Conservation (phyloP, 2,888 invertebrate species). For the Drosophila fungiperda region DNA sequence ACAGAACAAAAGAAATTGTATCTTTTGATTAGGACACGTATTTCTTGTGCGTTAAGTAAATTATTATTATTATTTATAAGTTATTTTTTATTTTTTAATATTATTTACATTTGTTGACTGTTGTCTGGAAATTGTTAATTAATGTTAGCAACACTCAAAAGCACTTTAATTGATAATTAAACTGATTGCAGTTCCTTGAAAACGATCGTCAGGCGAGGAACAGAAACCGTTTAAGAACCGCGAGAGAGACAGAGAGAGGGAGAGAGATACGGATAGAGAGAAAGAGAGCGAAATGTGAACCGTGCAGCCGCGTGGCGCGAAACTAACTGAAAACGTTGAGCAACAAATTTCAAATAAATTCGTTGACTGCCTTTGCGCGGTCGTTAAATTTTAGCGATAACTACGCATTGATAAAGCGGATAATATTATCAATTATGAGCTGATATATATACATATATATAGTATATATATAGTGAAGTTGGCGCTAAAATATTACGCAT, state of each 20-base stretch:
- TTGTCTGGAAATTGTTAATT: constrained; percentile 20
- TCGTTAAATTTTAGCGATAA: constrained; percentile 40
- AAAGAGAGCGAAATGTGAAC: constrained; percentile 42
- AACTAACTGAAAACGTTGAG: constrained; percentile 57
- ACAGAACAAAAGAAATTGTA: constrained; percentile 4
- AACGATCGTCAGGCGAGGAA: neutral
- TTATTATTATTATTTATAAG: constrained; percentile 10
- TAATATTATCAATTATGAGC: constrained; percentile 52
- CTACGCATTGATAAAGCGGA: constrained; percentile 62
- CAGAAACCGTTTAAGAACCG: constrained; percentile 12
- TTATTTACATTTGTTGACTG: constrained; percentile 51
- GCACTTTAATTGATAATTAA: constrained; percentile 34
- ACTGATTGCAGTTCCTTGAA: constrained; percentile 30
- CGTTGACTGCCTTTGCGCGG: constrained; percentile 6
- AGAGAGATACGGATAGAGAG: neutral
- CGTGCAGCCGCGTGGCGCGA: constrained; percentile 59
- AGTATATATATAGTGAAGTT: neutral
- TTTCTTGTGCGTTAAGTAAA: neutral
- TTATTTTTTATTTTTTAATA: constrained; percentile 14
- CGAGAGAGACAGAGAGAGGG: neutral
- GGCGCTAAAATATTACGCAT: constrained; percentile 43
- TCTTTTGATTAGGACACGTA: neutral
- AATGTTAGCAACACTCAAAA: constrained; percentile 38
- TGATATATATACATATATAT: neutral
- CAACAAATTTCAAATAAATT: constrained; percentile 40